Conservation (phyloP, 2,888 invertebrate species). For the Zygothrica quintamaculata region DNA sequence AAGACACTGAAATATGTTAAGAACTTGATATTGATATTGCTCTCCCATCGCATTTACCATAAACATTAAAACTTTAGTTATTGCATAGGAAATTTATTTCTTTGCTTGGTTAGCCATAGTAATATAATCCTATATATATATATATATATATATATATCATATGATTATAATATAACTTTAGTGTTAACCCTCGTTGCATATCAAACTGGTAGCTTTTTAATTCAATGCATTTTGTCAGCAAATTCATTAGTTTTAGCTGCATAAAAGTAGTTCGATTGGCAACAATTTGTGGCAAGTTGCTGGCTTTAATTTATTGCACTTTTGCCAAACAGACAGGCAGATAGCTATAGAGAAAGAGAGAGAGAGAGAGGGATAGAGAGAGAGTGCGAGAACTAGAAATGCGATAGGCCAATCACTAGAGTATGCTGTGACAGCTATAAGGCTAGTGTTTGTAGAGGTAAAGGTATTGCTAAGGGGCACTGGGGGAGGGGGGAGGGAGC, state of each 20-base stretch:
- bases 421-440: slow-evolving; percentile 68
- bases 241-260: slow-evolving; percentile 64
- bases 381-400: no score
- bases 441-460: no score
- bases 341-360: no score
- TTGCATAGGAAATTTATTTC: slow-evolving; percentile 46
- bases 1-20: slow-evolving; percentile 74
- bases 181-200: slow-evolving; percentile 51
- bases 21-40: slow-evolving; percentile 81
- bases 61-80: slow-evolving; percentile 71
- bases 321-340: slow-evolving; percentile 67
- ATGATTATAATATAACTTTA: no score
- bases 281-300: slow-evolving; percentile 22
- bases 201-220: slow-evolving; percentile 61
- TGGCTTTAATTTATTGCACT: slow-evolving; percentile 69
- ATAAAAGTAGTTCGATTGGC: slow-evolving; percentile 38
- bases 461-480: not conserved
- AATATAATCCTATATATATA: not conserved
- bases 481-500: not conserved
- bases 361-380: no score
- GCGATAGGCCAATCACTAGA: slow-evolving; percentile 76
- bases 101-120: not conserved
- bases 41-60: slow-evolving; percentile 69
- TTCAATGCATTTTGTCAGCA: slow-evolving; percentile 76
- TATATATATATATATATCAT: no score